Evolutionary conservation across 2,888 invertebrate species (phyloP).

Genomic region (Apodemia mormo): DNA sequence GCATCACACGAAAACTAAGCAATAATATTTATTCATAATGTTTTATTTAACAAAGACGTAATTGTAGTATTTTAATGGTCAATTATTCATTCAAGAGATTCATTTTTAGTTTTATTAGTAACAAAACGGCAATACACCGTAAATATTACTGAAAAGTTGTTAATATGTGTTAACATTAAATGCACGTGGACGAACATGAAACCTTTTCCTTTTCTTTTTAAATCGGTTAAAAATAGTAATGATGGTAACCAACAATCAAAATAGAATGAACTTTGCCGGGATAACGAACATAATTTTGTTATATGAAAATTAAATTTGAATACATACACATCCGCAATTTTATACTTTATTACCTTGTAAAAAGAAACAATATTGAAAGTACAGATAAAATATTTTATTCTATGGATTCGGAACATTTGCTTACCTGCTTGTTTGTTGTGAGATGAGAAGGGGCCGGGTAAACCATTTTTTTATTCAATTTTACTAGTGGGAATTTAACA

Average conservation of each 20-base stretch:
- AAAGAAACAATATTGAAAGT: slow-evolving; percentile 69
- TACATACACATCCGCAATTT: slow-evolving; percentile 24
- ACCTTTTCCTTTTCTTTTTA: neutral
- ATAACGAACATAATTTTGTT: slow-evolving; percentile 21
- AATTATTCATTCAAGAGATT: too few species aligned
- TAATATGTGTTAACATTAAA: too few species aligned
- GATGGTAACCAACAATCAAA: neutral
- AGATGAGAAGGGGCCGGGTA: slow-evolving; percentile 69
- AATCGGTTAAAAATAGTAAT: neutral
- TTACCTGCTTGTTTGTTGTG: slow-evolving; percentile 81
- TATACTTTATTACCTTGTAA: slow-evolving; percentile 47
- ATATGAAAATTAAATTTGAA: slow-evolving; percentile 23
- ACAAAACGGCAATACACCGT: too few species aligned
- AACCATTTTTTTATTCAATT: slow-evolving; percentile 76
- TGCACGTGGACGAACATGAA: neutral
- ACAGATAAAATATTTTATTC: slow-evolving; percentile 60
- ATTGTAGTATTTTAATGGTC: too few species aligned
- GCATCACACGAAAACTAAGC: too few species aligned
- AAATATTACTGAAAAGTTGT: too few species aligned
- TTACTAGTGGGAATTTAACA: slow-evolving; percentile 80
- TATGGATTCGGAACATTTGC: slow-evolving; percentile 74
- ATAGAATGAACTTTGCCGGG: slow-evolving; percentile 26
- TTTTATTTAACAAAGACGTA: too few species aligned
- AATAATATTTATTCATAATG: too few species aligned
- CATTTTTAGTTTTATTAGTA: too few species aligned